Evolutionary conservation across 2,797 vertebrate genomes (phyloP).

Genomic region (Halcyon smyrnensis): DNA sequence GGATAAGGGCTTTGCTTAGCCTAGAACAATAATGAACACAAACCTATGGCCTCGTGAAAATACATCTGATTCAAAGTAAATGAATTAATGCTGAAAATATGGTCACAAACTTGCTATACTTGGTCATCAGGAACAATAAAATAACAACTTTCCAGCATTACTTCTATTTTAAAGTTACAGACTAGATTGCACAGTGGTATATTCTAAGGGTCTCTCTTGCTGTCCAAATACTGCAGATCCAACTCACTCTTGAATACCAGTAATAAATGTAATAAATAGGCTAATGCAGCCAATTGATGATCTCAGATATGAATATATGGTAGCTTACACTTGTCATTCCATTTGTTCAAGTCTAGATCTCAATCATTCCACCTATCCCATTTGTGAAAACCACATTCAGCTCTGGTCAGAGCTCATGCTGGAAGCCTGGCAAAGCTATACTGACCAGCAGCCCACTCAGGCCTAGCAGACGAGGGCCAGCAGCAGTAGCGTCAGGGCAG

Average conservation of each 20-base stretch:
- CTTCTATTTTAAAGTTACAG: not conserved
- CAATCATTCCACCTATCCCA: not conserved
- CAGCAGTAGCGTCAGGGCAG: not conserved
- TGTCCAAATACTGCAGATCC: not conserved
- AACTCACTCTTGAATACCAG: not conserved
- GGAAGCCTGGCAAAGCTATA: not conserved
- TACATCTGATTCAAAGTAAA: not conserved
- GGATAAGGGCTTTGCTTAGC: not conserved
- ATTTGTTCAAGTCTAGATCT: not conserved
- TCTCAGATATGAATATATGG: not conserved
- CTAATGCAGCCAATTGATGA: not conserved
- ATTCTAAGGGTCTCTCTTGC: not conserved
- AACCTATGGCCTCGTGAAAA: not conserved
- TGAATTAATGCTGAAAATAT: not conserved
- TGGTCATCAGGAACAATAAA: not conserved
- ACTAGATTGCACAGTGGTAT: not conserved
- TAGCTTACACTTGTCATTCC: not conserved
- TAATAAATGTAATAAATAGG: not conserved
- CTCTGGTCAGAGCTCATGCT: not conserved
- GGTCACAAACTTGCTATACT: not conserved
- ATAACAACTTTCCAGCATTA: not conserved
- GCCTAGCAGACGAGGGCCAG: not conserved
- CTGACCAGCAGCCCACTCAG: not conserved
- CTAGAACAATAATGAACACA: not conserved
- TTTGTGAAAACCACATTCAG: not conserved